Conservation (phyloP, 2,113 vertebrate species). For the Chauna torquata region DNA sequence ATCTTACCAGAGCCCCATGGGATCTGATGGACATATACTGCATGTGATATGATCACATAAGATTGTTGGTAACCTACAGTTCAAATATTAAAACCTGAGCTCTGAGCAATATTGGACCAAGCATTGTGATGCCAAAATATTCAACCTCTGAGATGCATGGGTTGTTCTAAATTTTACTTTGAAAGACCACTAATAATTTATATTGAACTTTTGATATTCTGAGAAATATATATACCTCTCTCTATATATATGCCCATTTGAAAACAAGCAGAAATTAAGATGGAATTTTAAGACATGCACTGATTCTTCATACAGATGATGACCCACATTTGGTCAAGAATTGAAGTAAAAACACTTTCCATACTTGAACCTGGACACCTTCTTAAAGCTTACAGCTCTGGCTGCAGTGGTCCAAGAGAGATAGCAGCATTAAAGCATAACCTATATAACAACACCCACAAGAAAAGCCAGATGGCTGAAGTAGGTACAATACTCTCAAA, state of each 20-base stretch:
- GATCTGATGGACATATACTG: neutral
- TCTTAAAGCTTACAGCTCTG: neutral
- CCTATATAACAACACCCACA: neutral
- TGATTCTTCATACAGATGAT: neutral
- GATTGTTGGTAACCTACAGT: neutral
- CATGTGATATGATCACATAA: neutral
- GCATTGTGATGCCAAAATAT: neutral
- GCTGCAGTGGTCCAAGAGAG: neutral
- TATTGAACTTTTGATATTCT: neutral
- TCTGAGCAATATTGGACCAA: neutral
- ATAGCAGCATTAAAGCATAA: neutral
- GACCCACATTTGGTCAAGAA: neutral
- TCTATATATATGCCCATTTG: neutral
- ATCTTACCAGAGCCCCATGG: neutral
- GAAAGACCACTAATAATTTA: neutral
- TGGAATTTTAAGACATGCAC: neutral
- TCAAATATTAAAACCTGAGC: neutral
- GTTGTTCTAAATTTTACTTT: neutral
- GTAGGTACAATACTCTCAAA: neutral
- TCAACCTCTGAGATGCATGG: fast-evolving
- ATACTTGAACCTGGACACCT: neutral
- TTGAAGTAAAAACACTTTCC: neutral
- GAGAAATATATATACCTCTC: neutral
- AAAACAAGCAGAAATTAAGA: neutral
- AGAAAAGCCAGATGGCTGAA: neutral